phyloP scores from a whole-genome alignment of 2,888 invertebrate genomes.

The Poecilus cupreus region DNA sequence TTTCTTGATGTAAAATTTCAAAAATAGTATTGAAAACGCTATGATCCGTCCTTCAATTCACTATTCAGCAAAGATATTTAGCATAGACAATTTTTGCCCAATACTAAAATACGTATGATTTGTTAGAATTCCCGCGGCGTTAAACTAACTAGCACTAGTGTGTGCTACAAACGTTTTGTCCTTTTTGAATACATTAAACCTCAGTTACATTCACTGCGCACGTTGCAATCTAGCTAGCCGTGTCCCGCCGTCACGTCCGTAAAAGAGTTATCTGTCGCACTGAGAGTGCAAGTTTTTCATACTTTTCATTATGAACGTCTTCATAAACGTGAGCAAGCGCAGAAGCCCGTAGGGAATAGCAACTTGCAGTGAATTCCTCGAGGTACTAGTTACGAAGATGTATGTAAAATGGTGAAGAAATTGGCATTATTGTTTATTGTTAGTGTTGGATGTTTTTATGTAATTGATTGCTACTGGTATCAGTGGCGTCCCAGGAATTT shows the following conservation, averaged over 20 bases:
- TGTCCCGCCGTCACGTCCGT: background rate
- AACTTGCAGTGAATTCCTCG: background rate
- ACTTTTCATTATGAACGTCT: slow-evolving; percentile 17
- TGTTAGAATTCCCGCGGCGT: slow-evolving; percentile 25
- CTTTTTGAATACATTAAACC: slow-evolving; percentile 55
- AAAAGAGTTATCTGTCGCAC: slow-evolving; percentile 19
- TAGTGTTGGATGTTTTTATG: slow-evolving; percentile 28
- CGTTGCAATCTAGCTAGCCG: background rate
- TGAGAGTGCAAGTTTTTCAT: slow-evolving; percentile 10
- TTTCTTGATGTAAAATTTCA: too few species aligned
- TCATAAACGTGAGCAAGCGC: background rate
- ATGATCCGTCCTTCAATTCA: too few species aligned
- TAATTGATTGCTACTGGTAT: background rate
- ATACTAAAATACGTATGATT: background rate
- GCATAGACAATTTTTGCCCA: slow-evolving; percentile 11
- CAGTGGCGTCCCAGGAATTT: slow-evolving; percentile 1
- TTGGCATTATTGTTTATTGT: slow-evolving; percentile 21
- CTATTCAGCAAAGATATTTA: background rate
- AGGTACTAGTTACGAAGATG: background rate
- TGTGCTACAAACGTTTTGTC: slow-evolving; percentile 53
- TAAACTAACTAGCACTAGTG: slow-evolving; percentile 5
- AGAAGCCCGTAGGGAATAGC: background rate
- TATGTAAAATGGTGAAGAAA: slow-evolving; percentile 13
- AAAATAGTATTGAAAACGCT: too few species aligned
- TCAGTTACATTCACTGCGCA: slow-evolving; percentile 45